phyloP scores from a whole-genome alignment of 2,888 invertebrate species.

The Stenoptilia bipunctidactyla region DNA sequence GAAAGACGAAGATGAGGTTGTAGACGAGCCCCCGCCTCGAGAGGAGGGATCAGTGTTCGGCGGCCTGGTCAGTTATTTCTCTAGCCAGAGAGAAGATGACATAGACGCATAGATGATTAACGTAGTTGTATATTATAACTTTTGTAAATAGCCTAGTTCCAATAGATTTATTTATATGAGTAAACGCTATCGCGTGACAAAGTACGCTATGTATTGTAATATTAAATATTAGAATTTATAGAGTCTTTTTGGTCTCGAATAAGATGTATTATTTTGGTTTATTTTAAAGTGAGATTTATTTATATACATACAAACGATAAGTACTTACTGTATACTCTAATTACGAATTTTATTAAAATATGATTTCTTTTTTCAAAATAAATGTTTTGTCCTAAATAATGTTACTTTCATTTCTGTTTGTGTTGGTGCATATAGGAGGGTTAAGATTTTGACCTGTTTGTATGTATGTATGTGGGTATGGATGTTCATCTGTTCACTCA shows the following conservation, averaged over 20 bases:
- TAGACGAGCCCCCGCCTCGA: slow-evolving; percentile 15
- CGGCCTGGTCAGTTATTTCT: slow-evolving; percentile 92
- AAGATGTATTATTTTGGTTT: slow-evolving; percentile 65
- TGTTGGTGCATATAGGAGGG: too few relatives aligned
- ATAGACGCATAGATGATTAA: slow-evolving; percentile 71
- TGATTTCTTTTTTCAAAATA: slow-evolving; percentile 60
- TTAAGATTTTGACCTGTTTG: too few relatives aligned
- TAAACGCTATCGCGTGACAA: slow-evolving; percentile 11
- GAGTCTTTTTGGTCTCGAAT: slow-evolving; percentile 66
- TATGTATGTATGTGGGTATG: too few relatives aligned
- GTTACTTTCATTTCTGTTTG: slow-evolving; percentile 1
- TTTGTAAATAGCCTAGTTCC: slow-evolving; percentile 14
- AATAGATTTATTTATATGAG: slow-evolving; percentile 32
- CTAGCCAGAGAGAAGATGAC: slow-evolving; percentile 90
- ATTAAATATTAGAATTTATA: slow-evolving; percentile 19
- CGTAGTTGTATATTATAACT: neutral
- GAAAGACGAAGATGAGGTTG: slow-evolving; percentile 2
- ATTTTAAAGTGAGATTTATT: slow-evolving; percentile 69
- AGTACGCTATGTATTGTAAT: slow-evolving; percentile 44
- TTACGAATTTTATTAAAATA: slow-evolving; percentile 58
- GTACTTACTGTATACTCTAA: slow-evolving; percentile 68
- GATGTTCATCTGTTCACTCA: too few relatives aligned
- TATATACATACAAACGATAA: slow-evolving; percentile 54
- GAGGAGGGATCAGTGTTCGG: slow-evolving; percentile 85
- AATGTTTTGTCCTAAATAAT: slow-evolving; percentile 59